These are phyloP conservation scores for Puffinus mauretanicus DNA, from an alignment of 2,113 vertebrate genomes.

Conservation along the genomic window DNA sequence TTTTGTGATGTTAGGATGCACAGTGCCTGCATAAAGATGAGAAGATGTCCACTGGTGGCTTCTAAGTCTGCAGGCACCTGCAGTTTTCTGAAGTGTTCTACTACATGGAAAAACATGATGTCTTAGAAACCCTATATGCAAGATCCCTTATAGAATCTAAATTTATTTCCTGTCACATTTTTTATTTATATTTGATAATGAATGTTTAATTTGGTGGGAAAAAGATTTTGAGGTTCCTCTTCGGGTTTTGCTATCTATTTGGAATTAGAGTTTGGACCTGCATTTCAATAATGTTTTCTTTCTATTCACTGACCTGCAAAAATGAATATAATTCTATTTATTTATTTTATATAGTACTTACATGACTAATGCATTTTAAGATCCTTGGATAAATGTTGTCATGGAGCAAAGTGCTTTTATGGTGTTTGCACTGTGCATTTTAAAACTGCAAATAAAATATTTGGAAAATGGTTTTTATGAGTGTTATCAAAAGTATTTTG, in stretches of 20 bases:
- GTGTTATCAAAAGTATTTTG: not conserved
- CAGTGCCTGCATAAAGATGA: not conserved
- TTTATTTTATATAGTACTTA: not conserved
- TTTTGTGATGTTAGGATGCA: not conserved
- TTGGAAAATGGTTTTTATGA: not conserved
- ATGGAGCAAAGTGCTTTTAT: not conserved
- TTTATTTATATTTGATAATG: not conserved
- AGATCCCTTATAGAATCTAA: not conserved
- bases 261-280: not conserved
- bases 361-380: not conserved
- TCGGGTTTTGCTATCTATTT: not conserved
- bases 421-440: not conserved
- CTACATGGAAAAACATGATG: fast-evolving
- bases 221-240: not conserved
- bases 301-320: not conserved
- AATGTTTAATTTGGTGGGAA: not conserved
- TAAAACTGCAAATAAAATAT: not conserved
- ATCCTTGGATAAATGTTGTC: not conserved
- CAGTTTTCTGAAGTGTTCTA: not conserved
- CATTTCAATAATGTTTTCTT: not conserved
- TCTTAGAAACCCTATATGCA: not conserved
- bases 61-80: not conserved
- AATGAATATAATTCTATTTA: not conserved
- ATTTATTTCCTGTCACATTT: not conserved
- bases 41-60: not conserved